These are phyloP conservation scores for Leucoptera coffeella DNA, from an alignment of 2,888 invertebrate genomes.

Conservation along the genomic window DNA sequence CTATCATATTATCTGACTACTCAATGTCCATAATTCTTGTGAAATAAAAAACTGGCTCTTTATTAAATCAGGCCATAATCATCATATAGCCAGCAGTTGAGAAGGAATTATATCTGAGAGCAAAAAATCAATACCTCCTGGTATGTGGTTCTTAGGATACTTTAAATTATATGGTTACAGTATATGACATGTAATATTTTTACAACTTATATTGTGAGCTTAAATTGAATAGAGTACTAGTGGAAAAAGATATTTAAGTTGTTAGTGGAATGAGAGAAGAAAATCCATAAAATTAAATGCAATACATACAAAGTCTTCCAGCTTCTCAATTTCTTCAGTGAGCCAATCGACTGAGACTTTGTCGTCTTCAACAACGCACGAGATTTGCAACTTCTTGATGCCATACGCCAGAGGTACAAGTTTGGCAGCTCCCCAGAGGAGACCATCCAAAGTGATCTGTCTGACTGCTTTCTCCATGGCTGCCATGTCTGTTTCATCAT, in stretches of 20 bases:
- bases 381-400: slow-evolving; percentile 87
- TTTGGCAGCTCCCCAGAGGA: slow-evolving; percentile 92
- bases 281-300: not conserved
- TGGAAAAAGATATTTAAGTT: too few relatives aligned
- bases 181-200: not conserved
- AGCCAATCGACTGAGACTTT: slow-evolving; percentile 87
- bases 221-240: not conserved
- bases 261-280: too few relatives aligned
- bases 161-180: not conserved
- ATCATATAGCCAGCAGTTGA: too few relatives aligned
- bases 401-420: slow-evolving; percentile 88
- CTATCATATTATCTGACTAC: too few relatives aligned
- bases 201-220: not conserved
- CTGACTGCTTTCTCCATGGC: slow-evolving; percentile 77
- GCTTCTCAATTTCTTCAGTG: slow-evolving; percentile 76
- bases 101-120: too few relatives aligned
- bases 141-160: not conserved
- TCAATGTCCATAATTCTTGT: not conserved
- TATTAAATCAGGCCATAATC: not conserved
- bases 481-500: slow-evolving; percentile 90
- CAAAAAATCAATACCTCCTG: too few relatives aligned
- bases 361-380: slow-evolving; percentile 93
- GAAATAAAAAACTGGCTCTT: not conserved
- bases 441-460: slow-evolving; percentile 72
- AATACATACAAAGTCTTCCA: slow-evolving; percentile 54